Conservation (phyloP, 2,113 vertebrate species). For the Eulemur macaco region DNA sequence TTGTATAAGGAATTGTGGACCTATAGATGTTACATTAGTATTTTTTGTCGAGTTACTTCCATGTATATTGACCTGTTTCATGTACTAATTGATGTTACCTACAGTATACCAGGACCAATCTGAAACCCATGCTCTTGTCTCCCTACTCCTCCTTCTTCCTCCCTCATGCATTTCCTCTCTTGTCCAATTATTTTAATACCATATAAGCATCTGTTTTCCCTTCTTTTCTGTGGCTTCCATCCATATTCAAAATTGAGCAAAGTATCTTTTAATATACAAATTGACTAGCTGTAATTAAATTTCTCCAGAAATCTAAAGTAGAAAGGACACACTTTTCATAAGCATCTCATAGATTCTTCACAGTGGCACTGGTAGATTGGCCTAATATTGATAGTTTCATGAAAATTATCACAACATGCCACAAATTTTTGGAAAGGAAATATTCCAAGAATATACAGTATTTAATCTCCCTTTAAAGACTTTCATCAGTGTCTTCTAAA, state of each 20-base stretch:
- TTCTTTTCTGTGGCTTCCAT: not conserved
- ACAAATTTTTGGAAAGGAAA: conserved; percentile 58
- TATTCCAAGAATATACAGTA: not conserved
- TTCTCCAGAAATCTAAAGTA: conserved; percentile 44
- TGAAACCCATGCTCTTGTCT: not conserved
- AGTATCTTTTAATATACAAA: conserved; percentile 24
- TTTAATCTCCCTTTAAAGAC: conserved; percentile 62
- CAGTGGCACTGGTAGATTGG: conserved; percentile 47
- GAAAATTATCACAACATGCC: conserved; percentile 68
- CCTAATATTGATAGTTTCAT: conserved; percentile 67
- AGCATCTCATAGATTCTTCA: conserved; percentile 56
- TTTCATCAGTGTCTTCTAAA: conserved; percentile 74
- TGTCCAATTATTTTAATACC: not conserved
- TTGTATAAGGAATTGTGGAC: not conserved
- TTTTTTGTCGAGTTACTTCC: not conserved
- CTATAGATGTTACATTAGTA: not conserved
- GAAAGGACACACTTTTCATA: conserved; percentile 64
- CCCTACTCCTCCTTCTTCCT: not conserved
- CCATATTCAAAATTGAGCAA: conserved; percentile 61
- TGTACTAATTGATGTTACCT: not conserved
- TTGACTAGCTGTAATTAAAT: conserved; percentile 63
- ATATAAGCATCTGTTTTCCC: not conserved
- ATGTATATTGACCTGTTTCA: not conserved
- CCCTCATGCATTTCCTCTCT: not conserved
- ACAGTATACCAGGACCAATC: not conserved